Conservation (phyloP, 2,888 invertebrate genomes). For the Lasioglossum vierecki region DNA sequence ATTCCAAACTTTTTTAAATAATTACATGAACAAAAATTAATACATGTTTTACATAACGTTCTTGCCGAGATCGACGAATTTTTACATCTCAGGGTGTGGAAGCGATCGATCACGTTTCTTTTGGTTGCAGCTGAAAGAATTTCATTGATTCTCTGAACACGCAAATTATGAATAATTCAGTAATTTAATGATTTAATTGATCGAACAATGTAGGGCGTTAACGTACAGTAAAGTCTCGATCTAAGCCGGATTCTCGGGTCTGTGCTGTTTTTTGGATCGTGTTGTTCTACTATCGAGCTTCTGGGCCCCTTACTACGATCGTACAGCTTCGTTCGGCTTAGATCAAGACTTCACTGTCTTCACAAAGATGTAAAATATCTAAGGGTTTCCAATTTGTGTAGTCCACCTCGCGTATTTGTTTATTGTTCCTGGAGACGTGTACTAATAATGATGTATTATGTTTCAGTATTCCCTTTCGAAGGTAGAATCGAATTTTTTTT, state of each 20-base stretch:
- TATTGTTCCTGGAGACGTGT: not conserved
- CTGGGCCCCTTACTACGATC: no score
- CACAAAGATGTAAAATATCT: not conserved
- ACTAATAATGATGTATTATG: slow-evolving; percentile 11
- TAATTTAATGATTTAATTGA: no score
- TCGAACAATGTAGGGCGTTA: no score
- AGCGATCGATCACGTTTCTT: not conserved
- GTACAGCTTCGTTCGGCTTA: no score
- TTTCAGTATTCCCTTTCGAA: slow-evolving; percentile 21
- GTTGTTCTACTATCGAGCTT: no score
- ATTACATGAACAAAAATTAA: not conserved
- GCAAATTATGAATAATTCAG: not conserved
- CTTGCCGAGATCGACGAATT: not conserved
- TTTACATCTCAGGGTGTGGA: not conserved
- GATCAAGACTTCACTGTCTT: not conserved
- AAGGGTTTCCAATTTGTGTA: not conserved
- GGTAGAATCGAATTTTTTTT: slow-evolving; percentile 11
- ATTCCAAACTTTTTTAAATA: not conserved
- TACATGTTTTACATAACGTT: no score
- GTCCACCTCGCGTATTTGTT: not conserved
- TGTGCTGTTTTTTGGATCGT: no score
- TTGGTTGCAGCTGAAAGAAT: not conserved
- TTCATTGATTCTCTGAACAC: not conserved
- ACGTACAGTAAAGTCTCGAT: no score
- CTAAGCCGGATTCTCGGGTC: no score